Percentiles rank a stretch among this genome's conserved stretches.
Evolutionary conservation across 2,797 vertebrate species (phyloP).

Genomic region (Lutjanus argentimaculatus): DNA sequence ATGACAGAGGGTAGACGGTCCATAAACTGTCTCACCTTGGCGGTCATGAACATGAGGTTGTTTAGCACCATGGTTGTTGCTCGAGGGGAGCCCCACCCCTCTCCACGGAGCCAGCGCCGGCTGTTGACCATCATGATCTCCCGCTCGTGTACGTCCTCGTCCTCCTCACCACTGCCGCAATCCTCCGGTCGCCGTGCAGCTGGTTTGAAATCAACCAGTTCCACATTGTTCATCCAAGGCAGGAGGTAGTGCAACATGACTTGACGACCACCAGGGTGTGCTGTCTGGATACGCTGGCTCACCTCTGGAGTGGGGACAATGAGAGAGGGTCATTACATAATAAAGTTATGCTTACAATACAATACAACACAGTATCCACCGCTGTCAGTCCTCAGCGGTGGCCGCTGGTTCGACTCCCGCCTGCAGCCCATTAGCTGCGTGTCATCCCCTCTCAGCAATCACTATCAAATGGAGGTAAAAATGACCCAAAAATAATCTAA

Average conservation of each 20-base stretch:
- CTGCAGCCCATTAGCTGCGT: too few relatives aligned
- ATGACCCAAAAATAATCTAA: too few relatives aligned
- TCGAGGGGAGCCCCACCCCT: constrained; percentile 98
- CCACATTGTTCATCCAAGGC: constrained; percentile 99
- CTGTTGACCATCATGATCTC: constrained; percentile 97
- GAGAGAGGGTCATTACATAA: background rate
- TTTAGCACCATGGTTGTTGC: constrained; percentile 99
- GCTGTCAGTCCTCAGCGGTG: too few relatives aligned
- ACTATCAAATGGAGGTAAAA: too few relatives aligned
- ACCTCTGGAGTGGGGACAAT: constrained; percentile 87
- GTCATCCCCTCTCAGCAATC: too few relatives aligned
- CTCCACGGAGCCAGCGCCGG: constrained; percentile 95
- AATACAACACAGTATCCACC: too few relatives aligned
- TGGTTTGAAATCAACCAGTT: constrained; percentile 95
- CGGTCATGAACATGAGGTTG: constrained; percentile 99
- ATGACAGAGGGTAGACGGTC: background rate
- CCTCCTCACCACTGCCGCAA: constrained; percentile 83
- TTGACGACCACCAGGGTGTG: constrained; percentile 96
- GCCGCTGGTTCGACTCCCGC: too few relatives aligned
- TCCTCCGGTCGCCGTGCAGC: constrained; percentile 88
- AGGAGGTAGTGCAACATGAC: constrained; percentile 99
- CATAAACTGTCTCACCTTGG: constrained; percentile 89
- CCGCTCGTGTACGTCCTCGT: constrained; percentile 88
- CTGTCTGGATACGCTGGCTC: constrained; percentile 98
- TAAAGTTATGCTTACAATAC: background rate